A percentile compares a stretch with the other conserved stretches of the same genome.
phyloP scores from a whole-genome alignment of 2,888 invertebrate genomes.

The Thyatira batis region DNA sequence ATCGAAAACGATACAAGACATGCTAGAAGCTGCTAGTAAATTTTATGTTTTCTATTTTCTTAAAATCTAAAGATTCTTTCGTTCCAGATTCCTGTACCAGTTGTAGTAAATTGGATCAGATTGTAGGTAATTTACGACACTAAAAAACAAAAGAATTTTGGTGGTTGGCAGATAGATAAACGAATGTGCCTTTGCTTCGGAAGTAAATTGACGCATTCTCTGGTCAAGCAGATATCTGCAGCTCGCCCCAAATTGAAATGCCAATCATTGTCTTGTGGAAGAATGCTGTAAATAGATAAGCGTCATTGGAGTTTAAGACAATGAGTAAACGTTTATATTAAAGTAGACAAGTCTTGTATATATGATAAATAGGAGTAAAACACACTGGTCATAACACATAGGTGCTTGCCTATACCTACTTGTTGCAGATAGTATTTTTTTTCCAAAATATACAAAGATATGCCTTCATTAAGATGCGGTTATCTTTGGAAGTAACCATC shows the following conservation, averaged over 20 bases:
- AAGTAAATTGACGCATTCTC: constrained; percentile 53
- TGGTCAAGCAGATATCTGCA: constrained; percentile 40
- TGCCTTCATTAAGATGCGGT: too few species aligned
- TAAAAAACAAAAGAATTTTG: constrained; percentile 30
- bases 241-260: constrained; percentile 59
- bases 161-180: constrained; percentile 31
- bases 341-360: too few species aligned
- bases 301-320: too few species aligned
- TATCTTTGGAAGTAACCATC: too few species aligned
- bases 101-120: constrained; percentile 31
- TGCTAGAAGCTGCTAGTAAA: not conserved
- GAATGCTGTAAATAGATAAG: constrained; percentile 6
- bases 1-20: not conserved
- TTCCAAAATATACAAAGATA: too few species aligned
- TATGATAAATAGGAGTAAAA: too few species aligned
- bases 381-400: too few species aligned
- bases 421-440: too few species aligned
- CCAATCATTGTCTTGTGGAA: constrained; percentile 53
- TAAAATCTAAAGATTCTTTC: constrained; percentile 6
- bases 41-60: not conserved
- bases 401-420: too few species aligned
- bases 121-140: constrained; percentile 35
- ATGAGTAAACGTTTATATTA: too few species aligned
- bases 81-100: constrained; percentile 13
- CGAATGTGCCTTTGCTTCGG: constrained; percentile 28